Evolutionary conservation across 2,888 invertebrate species (phyloP).

Genomic region (Trypoxylon attenuatum): DNA sequence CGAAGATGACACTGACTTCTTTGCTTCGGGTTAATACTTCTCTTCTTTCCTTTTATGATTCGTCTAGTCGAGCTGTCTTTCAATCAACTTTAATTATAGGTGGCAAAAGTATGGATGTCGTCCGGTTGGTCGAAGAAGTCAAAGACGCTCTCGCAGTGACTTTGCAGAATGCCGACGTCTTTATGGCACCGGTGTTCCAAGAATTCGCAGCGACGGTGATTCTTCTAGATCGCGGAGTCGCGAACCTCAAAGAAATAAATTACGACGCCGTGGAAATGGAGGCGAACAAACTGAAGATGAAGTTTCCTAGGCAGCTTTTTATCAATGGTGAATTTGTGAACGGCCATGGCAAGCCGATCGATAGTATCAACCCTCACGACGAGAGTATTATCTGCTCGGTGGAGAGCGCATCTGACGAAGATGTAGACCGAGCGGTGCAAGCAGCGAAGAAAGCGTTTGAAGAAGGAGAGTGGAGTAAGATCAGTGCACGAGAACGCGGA

Average conservation of each 20-base stretch:
- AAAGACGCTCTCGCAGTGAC: slow-evolving; percentile 86
- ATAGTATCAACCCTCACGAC: slow-evolving; percentile 87
- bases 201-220: slow-evolving; percentile 86
- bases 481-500: slow-evolving; percentile 94
- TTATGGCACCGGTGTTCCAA: slow-evolving; percentile 92
- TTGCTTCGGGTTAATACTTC: slow-evolving; percentile 81
- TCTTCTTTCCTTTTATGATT: neutral
- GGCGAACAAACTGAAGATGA: slow-evolving; percentile 89
- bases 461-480: slow-evolving; percentile 94
- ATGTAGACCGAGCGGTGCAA: slow-evolving; percentile 91
- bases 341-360: slow-evolving; percentile 80
- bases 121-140: slow-evolving; percentile 93
- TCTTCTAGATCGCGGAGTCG: slow-evolving; percentile 80
- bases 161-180: slow-evolving; percentile 92
- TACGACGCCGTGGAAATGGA: slow-evolving; percentile 86
- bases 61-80: too few species aligned
- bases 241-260: slow-evolving; percentile 76
- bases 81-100: slow-evolving; percentile 48
- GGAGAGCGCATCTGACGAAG: slow-evolving; percentile 83
- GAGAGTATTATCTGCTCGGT: slow-evolving; percentile 87
- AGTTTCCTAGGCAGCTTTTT: slow-evolving; percentile 92
- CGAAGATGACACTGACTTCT: slow-evolving; percentile 89
- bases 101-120: slow-evolving; percentile 99
- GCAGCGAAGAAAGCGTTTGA: slow-evolving; percentile 93
- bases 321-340: slow-evolving; percentile 93